Evolutionary conservation across 2,888 invertebrate species (phyloP).

Genomic region (Brachyopa scutellaris): DNA sequence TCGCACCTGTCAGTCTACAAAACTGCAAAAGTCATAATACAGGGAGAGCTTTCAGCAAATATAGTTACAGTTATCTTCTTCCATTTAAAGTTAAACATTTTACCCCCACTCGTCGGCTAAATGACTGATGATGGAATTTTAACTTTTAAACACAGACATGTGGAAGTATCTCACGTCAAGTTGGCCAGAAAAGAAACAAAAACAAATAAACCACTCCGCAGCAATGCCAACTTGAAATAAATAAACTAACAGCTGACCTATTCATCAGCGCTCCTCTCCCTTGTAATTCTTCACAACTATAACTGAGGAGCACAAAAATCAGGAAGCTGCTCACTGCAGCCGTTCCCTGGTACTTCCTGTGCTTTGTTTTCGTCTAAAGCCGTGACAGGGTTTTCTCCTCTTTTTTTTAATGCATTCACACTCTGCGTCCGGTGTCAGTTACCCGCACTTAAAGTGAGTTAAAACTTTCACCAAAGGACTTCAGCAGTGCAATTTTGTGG

Average conservation of each 20-base stretch:
- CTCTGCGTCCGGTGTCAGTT: conserved; percentile 56
- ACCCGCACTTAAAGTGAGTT: conserved; percentile 47
- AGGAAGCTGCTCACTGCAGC: conserved; percentile 54
- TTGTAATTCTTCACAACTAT: background rate
- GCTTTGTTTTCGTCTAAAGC: conserved; percentile 12
- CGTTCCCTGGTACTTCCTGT: conserved; percentile 38
- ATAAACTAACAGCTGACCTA: conserved; percentile 15
- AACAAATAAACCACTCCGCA: background rate
- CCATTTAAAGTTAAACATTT: conserved; percentile 16
- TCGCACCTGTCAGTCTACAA: too few relatives aligned
- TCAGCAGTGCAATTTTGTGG: conserved; percentile 3
- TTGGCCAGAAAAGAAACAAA: conserved; percentile 19
- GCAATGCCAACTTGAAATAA: conserved; percentile 29
- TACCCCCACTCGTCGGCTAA: conserved; percentile 10
- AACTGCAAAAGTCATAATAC: background rate
- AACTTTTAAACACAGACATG: conserved; percentile 5
- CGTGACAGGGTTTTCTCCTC: conserved; percentile 8
- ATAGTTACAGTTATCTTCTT: conserved; percentile 15
- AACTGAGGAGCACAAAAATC: conserved; percentile 29
- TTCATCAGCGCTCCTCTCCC: background rate
- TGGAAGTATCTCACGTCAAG: conserved; percentile 22
- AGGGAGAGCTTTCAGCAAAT: conserved; percentile 32
- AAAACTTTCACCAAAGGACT: conserved; percentile 65
- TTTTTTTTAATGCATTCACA: conserved; percentile 52
- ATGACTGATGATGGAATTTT: conserved; percentile 8